phyloP scores from a whole-genome alignment of 2,113 vertebrate species.

The Pseudorasbora parva region DNA sequence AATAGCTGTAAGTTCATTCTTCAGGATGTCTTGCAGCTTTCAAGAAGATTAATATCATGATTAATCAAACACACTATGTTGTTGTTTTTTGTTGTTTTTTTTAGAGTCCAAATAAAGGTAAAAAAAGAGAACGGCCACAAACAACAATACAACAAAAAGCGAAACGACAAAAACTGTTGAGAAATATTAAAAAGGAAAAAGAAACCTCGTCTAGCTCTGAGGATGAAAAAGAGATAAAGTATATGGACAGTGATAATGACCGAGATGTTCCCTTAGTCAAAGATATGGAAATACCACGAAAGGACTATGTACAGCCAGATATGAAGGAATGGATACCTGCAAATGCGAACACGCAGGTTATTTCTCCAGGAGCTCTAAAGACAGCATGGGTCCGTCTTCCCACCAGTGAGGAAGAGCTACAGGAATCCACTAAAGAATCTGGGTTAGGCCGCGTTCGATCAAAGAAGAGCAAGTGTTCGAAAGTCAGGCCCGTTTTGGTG shows the following conservation, averaged over 20 bases:
- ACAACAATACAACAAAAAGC: too few relatives aligned
- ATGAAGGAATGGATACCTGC: constrained; percentile 83
- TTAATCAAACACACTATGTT: not conserved
- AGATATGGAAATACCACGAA: not conserved
- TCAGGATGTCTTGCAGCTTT: not conserved
- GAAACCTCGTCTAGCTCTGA: constrained; percentile 13
- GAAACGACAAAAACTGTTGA: constrained; percentile 40
- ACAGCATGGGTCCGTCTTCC: constrained; percentile 34
- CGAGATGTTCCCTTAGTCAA: not conserved
- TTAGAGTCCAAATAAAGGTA: too few relatives aligned
- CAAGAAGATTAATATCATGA: not conserved
- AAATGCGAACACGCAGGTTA: not conserved
- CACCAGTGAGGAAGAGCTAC: not conserved
- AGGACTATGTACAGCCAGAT: constrained; percentile 58
- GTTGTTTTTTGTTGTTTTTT: not conserved
- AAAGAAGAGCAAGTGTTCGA: fast-evolving
- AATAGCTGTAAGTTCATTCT: constrained; percentile 24
- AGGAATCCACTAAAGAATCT: not conserved
- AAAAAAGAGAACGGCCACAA: too few relatives aligned
- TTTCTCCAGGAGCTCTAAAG: not conserved
- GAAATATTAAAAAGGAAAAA: constrained; percentile 4
- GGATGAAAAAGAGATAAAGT: constrained; percentile 51
- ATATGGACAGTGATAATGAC: constrained; percentile 65
- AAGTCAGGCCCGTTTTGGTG: not conserved
- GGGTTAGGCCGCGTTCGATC: not conserved